Percentiles rank a stretch among this genome's conserved stretches.
phyloP scores from a whole-genome alignment of 2,113 vertebrate species.

The Mandrillus leucophaeus region DNA sequence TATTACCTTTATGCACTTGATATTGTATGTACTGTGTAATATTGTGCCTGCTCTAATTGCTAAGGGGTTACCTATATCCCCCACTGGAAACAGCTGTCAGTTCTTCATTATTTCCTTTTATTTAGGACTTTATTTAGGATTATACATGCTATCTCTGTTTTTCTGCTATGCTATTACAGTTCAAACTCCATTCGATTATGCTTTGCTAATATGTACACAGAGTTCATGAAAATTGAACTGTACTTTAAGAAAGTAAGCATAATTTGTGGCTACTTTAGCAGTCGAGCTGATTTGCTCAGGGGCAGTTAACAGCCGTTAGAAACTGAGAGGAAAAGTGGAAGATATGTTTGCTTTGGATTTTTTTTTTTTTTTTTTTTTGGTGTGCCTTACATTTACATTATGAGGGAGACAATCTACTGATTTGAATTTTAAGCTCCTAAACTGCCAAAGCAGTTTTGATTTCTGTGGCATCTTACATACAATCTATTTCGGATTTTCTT shows the following conservation, averaged over 20 bases:
- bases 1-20: conserved; percentile 5
- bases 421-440: conserved; percentile 59
- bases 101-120: conserved; percentile 78
- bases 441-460: conserved; percentile 62
- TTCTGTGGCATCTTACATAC: conserved; percentile 61
- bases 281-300: conserved; percentile 80
- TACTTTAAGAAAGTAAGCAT: conserved; percentile 82
- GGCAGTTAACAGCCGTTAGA: conserved; percentile 83
- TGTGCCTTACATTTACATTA: conserved; percentile 79
- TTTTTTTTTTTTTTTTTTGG: conserved; percentile 44
- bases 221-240: conserved; percentile 85
- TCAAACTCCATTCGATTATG: conserved; percentile 78
- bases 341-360: conserved; percentile 83
- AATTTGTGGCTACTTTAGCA: conserved; percentile 84
- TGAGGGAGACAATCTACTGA: conserved; percentile 67
- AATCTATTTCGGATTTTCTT: conserved; percentile 38
- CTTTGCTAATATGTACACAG: conserved; percentile 80
- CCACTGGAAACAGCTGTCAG: conserved; percentile 71
- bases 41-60: conserved; percentile 56
- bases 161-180: conserved; percentile 77
- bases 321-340: conserved; percentile 81
- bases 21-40: not conserved
- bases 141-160: conserved; percentile 69
- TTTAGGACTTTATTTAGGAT: conserved; percentile 71
- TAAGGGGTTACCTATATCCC: conserved; percentile 56